A percentile compares a stretch with the other conserved stretches of the same genome.
Evolutionary conservation across 2,797 vertebrate genomes (phyloP).

Genomic region (Eutrigla gurnardus): DNA sequence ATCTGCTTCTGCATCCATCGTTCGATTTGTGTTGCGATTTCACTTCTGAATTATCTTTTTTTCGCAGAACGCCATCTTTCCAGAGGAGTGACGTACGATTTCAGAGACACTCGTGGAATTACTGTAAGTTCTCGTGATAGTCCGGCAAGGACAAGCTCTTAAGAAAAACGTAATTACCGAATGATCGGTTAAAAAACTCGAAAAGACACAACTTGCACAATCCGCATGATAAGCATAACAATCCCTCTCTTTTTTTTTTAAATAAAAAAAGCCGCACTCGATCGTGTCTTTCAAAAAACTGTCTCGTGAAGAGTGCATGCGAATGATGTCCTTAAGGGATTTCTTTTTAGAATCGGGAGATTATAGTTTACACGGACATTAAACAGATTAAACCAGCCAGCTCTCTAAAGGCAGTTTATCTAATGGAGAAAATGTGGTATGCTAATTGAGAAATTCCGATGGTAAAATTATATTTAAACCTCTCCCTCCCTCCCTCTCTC

Average conservation of each 20-base stretch:
- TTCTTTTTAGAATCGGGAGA: constrained; percentile 86
- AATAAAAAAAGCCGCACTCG: constrained; percentile 71
- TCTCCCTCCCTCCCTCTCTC: constrained; percentile 27
- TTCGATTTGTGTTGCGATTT: constrained; percentile 46
- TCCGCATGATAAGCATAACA: constrained; percentile 70
- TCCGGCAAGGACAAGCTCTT: constrained; percentile 65
- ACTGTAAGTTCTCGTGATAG: constrained; percentile 38
- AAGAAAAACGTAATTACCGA: constrained; percentile 56
- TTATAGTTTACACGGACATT: constrained; percentile 88
- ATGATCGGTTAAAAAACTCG: constrained; percentile 69
- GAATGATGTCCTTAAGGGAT: constrained; percentile 85
- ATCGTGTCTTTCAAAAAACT: constrained; percentile 81
- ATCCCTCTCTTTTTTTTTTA: constrained; percentile 63
- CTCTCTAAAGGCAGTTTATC: constrained; percentile 88
- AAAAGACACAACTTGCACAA: constrained; percentile 60
- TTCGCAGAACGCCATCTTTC: constrained; percentile 31
- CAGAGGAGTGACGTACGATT: constrained; percentile 41
- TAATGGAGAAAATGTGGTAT: constrained; percentile 86
- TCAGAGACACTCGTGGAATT: constrained; percentile 26
- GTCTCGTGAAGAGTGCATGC: constrained; percentile 79
- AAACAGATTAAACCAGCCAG: constrained; percentile 85
- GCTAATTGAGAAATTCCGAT: constrained; percentile 86
- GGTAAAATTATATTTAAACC: constrained; percentile 83
- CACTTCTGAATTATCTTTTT: constrained; percentile 40
- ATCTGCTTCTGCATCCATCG: constrained; percentile 24